Conservation (phyloP, 2,113 vertebrate species). For the Salminus brasiliensis region DNA sequence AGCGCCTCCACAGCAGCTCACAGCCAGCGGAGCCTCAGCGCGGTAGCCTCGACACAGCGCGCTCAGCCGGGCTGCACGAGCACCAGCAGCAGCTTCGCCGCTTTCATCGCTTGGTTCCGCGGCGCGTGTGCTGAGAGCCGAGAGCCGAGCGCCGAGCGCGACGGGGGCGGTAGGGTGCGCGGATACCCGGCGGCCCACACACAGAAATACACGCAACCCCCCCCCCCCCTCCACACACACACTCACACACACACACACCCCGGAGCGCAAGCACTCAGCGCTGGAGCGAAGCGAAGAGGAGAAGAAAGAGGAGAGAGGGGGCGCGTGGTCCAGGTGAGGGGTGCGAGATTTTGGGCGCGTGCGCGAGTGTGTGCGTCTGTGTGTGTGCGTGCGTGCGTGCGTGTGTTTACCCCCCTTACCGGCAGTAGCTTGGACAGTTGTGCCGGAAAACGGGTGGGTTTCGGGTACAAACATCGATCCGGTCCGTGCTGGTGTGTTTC, state of each 20-base stretch:
- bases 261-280: constrained; percentile 37
- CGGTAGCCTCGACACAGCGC: not conserved
- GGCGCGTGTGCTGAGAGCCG: not conserved
- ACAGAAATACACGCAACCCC: not conserved
- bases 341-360: constrained; percentile 69
- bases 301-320: constrained; percentile 38
- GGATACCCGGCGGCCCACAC: not conserved
- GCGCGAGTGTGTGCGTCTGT: constrained; percentile 63
- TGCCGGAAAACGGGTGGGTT: constrained; percentile 77
- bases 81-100: not conserved
- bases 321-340: constrained; percentile 71
- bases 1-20: constrained; percentile 85
- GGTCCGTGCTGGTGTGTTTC: not conserved
- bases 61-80: not conserved
- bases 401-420: constrained; percentile 75
- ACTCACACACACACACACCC: constrained; percentile 55
- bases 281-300: constrained; percentile 32
- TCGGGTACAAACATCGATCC: constrained; percentile 43
- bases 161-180: not conserved
- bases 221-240: not conserved
- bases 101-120: not conserved
- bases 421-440: constrained; percentile 78
- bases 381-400: constrained; percentile 63
- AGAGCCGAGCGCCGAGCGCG: not conserved
- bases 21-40: constrained; percentile 61